These are phyloP conservation scores for Parazoanthus darwini DNA, from an alignment of 92 coral and sea anemone genomes.

Conservation along the genomic window DNA sequence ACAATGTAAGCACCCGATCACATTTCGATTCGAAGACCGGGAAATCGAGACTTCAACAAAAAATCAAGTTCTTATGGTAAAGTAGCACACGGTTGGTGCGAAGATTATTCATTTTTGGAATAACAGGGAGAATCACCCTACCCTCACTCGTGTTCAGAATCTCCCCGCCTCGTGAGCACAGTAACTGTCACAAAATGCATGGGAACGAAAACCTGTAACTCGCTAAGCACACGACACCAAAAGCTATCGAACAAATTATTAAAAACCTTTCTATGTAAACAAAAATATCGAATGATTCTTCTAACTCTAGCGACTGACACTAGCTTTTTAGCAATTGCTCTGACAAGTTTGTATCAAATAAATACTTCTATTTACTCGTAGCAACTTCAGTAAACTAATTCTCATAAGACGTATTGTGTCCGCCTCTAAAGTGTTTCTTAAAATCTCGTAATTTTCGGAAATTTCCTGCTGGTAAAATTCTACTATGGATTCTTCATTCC, in stretches of 20 bases:
- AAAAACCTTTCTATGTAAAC: background rate
- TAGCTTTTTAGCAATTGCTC: background rate
- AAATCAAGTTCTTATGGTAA: background rate
- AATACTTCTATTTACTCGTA: background rate
- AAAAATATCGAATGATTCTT: background rate
- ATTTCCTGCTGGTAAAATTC: background rate
- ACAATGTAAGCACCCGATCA: background rate
- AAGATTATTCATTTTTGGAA: no score
- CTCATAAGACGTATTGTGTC: background rate
- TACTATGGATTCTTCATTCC: background rate
- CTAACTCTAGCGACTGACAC: background rate
- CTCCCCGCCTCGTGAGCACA: background rate
- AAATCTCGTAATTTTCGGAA: no score
- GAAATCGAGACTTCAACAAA: background rate
- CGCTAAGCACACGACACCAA: background rate
- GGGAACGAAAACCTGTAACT: background rate
- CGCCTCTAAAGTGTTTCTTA: no score
- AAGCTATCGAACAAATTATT: background rate
- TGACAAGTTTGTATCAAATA: background rate
- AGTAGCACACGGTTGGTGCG: background rate
- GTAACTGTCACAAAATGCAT: no score
- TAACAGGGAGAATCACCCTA: background rate
- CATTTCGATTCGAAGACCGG: background rate
- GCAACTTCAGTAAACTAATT: background rate
- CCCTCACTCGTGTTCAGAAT: background rate